Evolutionary conservation across 2,113 vertebrate species (phyloP), one percentile per base, ranked within the genome.

Genomic region (Macquaria ambigua): DNA sequence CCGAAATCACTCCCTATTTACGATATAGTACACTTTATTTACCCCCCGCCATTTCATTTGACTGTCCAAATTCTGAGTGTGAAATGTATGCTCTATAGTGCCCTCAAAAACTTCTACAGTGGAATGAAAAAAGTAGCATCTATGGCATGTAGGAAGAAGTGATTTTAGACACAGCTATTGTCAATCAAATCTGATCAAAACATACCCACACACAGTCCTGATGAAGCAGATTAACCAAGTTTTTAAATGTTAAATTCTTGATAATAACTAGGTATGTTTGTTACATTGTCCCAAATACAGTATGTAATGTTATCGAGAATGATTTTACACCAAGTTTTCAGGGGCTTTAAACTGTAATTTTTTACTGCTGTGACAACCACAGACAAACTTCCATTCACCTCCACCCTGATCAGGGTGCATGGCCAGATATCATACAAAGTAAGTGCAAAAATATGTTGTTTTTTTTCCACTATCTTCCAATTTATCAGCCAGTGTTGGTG

Each of bases 401-500:
- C 67, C n/a, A n/a, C n/a, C n/a, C n/a, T n/a, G n/a, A n/a, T n/a
- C n/a, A n/a, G n/a, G n/a, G n/a, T n/a, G n/a, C 56, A 52, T 71
- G 43, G 9, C 39, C 14, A 68, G 64, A 48, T 68, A 18, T 10
- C 41, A 46, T 67, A 16, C 1, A 1, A 46, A 6, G 41, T 41
- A 66, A 59, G 55, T 41, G 11, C 16, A 12, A 43, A 66, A 43
- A n/a, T 21, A 11, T 11, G 12, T 46, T 31, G 43, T 39, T n/a
- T 1, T 31, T 63, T 39, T n/a, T 92, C 81, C 79, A 82, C 72
- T 74, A 74, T 85, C 81, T 56, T 78, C 61, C 34, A 77, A 89
- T 69, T 89, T 89, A 90, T 91, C 86, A 52, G 61, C 77, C 84
- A 73, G 59, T 71, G 48, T 6, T 52, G 90, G 91, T 90, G 92